Evolutionary conservation across 2,113 vertebrate species (phyloP), one percentile per base, ranked within the genome.

Genomic region (Etheostoma cragini): DNA sequence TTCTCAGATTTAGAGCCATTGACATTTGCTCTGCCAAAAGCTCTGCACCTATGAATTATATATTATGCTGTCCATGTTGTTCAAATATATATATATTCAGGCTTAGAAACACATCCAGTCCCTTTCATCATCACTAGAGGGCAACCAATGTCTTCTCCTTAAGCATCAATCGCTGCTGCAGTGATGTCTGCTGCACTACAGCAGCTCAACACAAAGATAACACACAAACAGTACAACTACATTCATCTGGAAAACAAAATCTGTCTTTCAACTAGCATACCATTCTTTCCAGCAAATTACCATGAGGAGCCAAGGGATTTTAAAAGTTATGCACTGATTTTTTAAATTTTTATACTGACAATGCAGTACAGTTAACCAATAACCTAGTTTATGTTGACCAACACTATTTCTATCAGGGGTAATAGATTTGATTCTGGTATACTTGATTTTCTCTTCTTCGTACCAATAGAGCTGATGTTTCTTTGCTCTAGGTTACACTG

Each of bases 121-220:
- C 66, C 52, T 45, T 19, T 61, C n/a, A 42, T 76, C 56, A 24
- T 26, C 90, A 89, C 85, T 84, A 92, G 92, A 91, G 86, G 87
- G 87, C 82, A 84, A 66, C 73, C 81, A 22, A 70, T 3, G 57
- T 74, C 70, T 85, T 85, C 30, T n/a, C 57, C 19, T 76, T 1
- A 74, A 45, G 16, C 56, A 24, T 1, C 24, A 52, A 72, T n/a
- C 19, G 38, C 35, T 90, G 66, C 76, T 81, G 89, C 90, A 92
- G 88, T 84, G 76, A 78, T 14, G 78, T 54, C 77, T 70, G 66
- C 86, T 75, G 83, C 83, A 72, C 84, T 76, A 82, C 73, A 76
- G 72, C 49, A 35, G 47, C 60, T 62, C 65, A 42, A 60, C 73
- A 82, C 65, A 79, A 68, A 84, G 68, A 58, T 81, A 64, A 66